These are phyloP conservation scores for Clarias gariepinus DNA, from an alignment of 2,113 vertebrate species.

Conservation along the genomic window DNA sequence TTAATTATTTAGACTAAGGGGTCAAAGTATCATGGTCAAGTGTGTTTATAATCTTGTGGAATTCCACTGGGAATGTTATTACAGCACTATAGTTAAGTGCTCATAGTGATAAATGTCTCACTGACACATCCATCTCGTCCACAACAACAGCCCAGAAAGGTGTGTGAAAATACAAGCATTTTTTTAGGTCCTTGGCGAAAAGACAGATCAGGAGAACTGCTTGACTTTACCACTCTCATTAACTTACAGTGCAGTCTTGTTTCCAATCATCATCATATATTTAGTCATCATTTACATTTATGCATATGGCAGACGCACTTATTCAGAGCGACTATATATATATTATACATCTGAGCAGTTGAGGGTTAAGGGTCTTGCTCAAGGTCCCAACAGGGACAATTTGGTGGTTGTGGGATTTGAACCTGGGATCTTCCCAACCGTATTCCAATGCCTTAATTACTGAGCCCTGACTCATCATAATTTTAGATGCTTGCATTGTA, in stretches of 20 bases:
- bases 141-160: background rate
- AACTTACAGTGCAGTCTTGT: background rate
- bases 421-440: too few relatives aligned
- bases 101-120: background rate
- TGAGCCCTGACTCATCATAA: background rate
- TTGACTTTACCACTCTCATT: background rate
- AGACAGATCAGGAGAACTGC: background rate
- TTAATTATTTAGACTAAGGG: background rate
- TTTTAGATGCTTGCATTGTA: too few relatives aligned
- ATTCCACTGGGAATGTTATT: background rate
- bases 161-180: background rate
- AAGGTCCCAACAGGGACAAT: too few relatives aligned
- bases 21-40: background rate
- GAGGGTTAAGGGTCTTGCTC: too few relatives aligned
- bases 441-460: too few relatives aligned
- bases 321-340: too few relatives aligned
- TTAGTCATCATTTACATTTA: background rate
- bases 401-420: too few relatives aligned
- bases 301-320: too few relatives aligned
- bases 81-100: background rate
- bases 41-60: background rate
- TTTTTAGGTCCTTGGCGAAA: background rate
- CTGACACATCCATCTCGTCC: background rate
- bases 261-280: background rate
- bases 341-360: too few relatives aligned